phyloP scores from a whole-genome alignment of 1,140 invertebrate species.

The Sitodiplosis mosellana region DNA sequence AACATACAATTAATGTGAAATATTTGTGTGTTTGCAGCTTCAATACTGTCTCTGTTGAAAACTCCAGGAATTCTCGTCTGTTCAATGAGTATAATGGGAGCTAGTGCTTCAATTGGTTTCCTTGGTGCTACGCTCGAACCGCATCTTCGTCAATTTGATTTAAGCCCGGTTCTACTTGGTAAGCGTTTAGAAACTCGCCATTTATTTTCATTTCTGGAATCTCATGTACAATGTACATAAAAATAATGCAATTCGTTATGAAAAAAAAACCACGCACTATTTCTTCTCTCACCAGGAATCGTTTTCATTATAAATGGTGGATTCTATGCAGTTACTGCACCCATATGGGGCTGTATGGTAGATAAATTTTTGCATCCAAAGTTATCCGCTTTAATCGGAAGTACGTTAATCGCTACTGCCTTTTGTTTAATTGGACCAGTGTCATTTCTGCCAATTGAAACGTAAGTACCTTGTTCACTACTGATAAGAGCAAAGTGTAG shows the following conservation, averaged over 20 bases:
- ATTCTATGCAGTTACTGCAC: conserved; percentile 63
- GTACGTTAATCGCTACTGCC: conserved; percentile 40
- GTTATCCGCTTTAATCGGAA: conserved; percentile 44
- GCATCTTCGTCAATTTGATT: conserved; percentile 43
- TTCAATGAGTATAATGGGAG: conserved; percentile 46
- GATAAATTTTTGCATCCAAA: conserved; percentile 47
- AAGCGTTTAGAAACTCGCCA: no score
- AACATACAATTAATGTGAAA: background rate
- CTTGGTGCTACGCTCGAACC: conserved; percentile 64
- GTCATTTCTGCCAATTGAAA: conserved; percentile 41
- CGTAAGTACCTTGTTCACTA: conserved; percentile 37
- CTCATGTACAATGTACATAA: no score
- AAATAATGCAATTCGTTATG: no score
- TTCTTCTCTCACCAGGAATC: conserved; percentile 52
- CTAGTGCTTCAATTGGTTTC: conserved; percentile 66
- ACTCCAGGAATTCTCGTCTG: conserved; percentile 51
- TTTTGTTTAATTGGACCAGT: conserved; percentile 58
- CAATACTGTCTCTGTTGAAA: conserved; percentile 38
- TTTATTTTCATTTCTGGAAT: no score
- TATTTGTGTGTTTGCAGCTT: conserved; percentile 27
- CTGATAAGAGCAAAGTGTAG: background rate
- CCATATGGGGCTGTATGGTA: conserved; percentile 62
- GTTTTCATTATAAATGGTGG: conserved; percentile 80
- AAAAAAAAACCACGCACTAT: no score
- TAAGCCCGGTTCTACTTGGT: conserved; percentile 2